phyloP scores from a whole-genome alignment of 1,140 invertebrate species.

The Microplitis demolitor region DNA sequence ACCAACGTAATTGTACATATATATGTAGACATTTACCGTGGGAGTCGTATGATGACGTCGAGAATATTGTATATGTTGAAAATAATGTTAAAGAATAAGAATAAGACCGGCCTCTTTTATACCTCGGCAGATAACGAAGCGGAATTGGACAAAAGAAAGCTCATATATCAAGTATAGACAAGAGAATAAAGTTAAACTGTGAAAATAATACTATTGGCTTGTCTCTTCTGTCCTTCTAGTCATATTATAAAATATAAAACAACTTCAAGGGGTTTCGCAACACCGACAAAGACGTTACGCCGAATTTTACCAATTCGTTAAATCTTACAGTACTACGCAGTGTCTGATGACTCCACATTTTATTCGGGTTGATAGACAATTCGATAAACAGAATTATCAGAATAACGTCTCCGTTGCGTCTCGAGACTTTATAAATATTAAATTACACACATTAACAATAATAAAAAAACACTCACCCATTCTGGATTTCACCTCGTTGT shows the following conservation, averaged over 20 bases:
- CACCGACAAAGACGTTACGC: slow-evolving; percentile 32
- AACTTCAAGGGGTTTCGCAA: slow-evolving; percentile 24
- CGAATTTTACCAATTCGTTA: slow-evolving; percentile 32
- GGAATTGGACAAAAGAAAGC: slow-evolving; percentile 40
- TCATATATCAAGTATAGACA: slow-evolving; percentile 43
- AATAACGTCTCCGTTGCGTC: neutral
- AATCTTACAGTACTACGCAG: slow-evolving; percentile 3
- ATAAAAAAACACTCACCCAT: too few relatives aligned
- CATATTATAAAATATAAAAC: slow-evolving; percentile 10
- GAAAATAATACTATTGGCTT: too few relatives aligned
- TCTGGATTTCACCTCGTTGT: too few relatives aligned
- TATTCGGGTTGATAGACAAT: neutral
- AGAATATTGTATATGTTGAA: neutral
- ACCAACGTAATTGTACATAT: neutral
- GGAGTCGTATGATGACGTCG: slow-evolving; percentile 20
- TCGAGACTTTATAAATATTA: too few relatives aligned
- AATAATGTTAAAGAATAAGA: slow-evolving; percentile 17
- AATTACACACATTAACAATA: too few relatives aligned
- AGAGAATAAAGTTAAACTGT: slow-evolving; percentile 22
- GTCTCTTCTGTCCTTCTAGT: slow-evolving; percentile 4
- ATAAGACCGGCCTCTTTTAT: slow-evolving; percentile 30
- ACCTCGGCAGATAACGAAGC: slow-evolving; percentile 39
- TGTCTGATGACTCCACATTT: neutral
- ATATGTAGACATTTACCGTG: slow-evolving; percentile 20
- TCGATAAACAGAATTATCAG: slow-evolving; percentile 3